These are phyloP conservation scores for Zygaena filipendulae DNA, from an alignment of 2,888 invertebrate genomes.

Conservation along the genomic window DNA sequence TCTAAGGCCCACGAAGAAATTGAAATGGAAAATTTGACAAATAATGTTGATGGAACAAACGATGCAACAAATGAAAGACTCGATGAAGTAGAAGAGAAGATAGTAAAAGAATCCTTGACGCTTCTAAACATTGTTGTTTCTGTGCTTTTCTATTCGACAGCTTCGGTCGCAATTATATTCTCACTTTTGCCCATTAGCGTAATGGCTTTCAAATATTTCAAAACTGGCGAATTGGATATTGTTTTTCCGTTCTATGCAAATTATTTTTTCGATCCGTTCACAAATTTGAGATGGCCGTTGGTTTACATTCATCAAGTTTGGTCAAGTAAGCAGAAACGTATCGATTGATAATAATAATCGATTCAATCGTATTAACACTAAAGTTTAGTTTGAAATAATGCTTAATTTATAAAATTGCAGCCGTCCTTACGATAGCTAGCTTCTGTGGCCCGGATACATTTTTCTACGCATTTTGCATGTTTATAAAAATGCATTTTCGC, in stretches of 20 bases:
- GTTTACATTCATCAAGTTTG: constrained; percentile 35
- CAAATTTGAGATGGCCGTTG: constrained; percentile 24
- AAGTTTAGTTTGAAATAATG: no score
- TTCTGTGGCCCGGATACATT: constrained; percentile 34
- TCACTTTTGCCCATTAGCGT: constrained; percentile 25
- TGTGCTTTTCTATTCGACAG: constrained; percentile 20
- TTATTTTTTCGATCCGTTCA: constrained; percentile 34
- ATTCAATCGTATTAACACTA: no score
- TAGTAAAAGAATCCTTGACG: constrained; percentile 22
- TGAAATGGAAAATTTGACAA: constrained; percentile 1
- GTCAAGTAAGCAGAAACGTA: constrained; percentile 42
- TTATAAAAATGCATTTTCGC: constrained; percentile 39
- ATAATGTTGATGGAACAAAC: background rate
- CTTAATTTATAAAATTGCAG: no score
- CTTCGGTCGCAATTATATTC: constrained; percentile 26
- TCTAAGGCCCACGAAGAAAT: constrained; percentile 12
- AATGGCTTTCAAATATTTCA: constrained; percentile 27
- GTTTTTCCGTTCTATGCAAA: constrained; percentile 33
- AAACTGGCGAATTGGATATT: constrained; percentile 22
- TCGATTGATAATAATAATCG: no score
- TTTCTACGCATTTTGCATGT: constrained; percentile 33
- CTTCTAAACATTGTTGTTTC: constrained; percentile 24
- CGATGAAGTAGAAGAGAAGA: constrained; percentile 16
- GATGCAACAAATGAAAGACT: no score
- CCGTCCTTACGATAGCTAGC: constrained; percentile 27